A percentile compares a stretch with the other conserved stretches of the same genome.
Evolutionary conservation across 2,113 vertebrate species (phyloP).

Genomic region (Brachionichthys hirsutus): DNA sequence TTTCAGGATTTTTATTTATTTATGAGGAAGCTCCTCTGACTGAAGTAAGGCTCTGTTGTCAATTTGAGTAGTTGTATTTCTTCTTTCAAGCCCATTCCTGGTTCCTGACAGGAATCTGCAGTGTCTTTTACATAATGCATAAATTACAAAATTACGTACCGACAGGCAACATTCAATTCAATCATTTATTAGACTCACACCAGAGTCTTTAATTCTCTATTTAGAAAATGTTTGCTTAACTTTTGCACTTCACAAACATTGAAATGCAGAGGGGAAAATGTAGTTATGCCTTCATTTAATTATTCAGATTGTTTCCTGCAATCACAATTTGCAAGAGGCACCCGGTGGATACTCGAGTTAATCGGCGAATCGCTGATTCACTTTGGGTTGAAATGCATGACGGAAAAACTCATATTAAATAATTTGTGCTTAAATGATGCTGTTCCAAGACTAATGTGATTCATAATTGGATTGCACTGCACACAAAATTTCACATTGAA

Average conservation of each 20-base stretch:
- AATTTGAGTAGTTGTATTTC: too few relatives aligned
- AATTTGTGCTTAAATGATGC: slow-evolving; percentile 5
- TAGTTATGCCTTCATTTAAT: background rate
- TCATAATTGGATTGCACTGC: too few relatives aligned
- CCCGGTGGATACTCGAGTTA: too few relatives aligned
- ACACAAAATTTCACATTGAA: slow-evolving; percentile 34
- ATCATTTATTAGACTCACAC: slow-evolving; percentile 22
- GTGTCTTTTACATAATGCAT: slow-evolving; percentile 31
- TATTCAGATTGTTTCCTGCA: too few relatives aligned
- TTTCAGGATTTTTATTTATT: too few relatives aligned
- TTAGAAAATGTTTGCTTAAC: slow-evolving; percentile 4
- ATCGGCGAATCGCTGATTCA: slow-evolving; percentile 16
- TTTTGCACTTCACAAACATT: slow-evolving; percentile 3
- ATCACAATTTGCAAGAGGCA: too few relatives aligned
- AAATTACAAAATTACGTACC: slow-evolving; percentile 25
- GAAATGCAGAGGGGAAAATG: slow-evolving; percentile 9
- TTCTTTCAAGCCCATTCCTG: background rate
- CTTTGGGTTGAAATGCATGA: slow-evolving; percentile 43
- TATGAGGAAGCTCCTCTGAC: too few relatives aligned
- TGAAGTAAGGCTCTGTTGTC: too few relatives aligned
- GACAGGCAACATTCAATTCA: slow-evolving; percentile 27
- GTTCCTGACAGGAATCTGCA: slow-evolving; percentile 21
- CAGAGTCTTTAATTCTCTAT: slow-evolving; percentile 3
- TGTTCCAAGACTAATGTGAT: too few relatives aligned
- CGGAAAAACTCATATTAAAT: slow-evolving; percentile 49